These are phyloP conservation scores for Artibeus jamaicensis DNA, from an alignment of 2,797 vertebrate genomes.

Conservation along the genomic window DNA sequence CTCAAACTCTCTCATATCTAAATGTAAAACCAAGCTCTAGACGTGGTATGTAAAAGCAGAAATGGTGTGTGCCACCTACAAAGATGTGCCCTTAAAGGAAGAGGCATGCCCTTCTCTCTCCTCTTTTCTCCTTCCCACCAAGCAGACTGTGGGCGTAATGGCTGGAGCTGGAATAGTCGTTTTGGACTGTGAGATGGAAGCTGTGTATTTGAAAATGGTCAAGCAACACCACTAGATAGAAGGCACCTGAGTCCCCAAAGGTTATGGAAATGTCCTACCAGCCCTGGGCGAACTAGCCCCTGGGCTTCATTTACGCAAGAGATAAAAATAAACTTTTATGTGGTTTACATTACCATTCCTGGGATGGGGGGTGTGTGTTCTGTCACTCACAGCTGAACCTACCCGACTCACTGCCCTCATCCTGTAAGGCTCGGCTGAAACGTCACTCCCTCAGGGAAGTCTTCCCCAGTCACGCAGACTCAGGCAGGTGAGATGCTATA, in stretches of 20 bases:
- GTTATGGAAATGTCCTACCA: not conserved
- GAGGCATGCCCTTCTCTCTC: not conserved
- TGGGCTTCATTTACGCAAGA: not conserved
- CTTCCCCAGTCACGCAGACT: not conserved
- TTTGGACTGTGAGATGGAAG: not conserved
- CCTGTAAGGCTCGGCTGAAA: not conserved
- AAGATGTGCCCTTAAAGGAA: not conserved
- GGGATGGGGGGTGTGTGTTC: not conserved
- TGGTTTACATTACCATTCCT: not conserved
- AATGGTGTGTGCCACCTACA: not conserved
- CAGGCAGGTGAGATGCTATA: not conserved
- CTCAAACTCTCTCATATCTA: not conserved
- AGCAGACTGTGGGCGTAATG: not conserved
- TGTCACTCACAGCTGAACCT: not conserved
- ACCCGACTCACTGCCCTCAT: not conserved
- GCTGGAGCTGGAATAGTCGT: not conserved
- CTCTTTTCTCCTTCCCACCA: not conserved
- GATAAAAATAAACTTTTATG: not conserved
- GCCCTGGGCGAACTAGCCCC: not conserved
- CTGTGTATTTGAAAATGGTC: not conserved
- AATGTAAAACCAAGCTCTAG: not conserved
- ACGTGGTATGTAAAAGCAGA: not conserved
- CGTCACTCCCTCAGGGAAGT: not conserved
- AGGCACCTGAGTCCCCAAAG: not conserved
- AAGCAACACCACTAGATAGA: not conserved